These are phyloP conservation scores for Umimayanthus chanpuru DNA, from an alignment of 92 coral and sea anemone genomes.

Conservation along the genomic window DNA sequence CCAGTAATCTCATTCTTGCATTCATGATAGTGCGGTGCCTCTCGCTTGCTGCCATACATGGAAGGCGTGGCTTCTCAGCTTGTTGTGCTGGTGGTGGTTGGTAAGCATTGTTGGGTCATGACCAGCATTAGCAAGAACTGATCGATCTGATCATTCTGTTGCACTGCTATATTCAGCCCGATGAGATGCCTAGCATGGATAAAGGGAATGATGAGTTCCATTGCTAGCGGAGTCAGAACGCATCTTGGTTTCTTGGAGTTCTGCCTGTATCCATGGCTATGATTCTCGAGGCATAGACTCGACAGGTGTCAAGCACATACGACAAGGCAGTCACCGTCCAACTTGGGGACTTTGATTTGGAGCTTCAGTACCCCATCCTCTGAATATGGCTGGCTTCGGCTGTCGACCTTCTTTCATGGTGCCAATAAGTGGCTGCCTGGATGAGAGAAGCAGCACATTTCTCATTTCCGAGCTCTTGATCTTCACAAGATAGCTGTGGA, in stretches of 20 bases:
- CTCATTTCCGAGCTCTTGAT: constrained; percentile 10
- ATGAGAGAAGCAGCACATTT: constrained; percentile 46
- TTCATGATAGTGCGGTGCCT: neutral
- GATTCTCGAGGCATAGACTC: constrained; percentile 43
- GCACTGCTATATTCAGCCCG: constrained; percentile 18
- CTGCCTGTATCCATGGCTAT: neutral
- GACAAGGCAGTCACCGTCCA: constrained; percentile 44
- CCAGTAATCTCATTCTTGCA: neutral
- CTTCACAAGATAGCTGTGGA: constrained; percentile 50
- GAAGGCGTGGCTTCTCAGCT: constrained; percentile 12
- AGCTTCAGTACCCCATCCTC: constrained; percentile 23
- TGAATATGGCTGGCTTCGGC: constrained; percentile 49
- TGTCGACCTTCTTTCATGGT: constrained; percentile 38
- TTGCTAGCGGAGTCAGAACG: constrained; percentile 18
- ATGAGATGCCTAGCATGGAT: constrained; percentile 23
- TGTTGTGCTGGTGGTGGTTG: neutral
- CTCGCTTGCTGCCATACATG: neutral
- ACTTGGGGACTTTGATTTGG: constrained; percentile 43
- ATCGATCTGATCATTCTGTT: constrained; percentile 29
- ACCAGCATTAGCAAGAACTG: neutral
- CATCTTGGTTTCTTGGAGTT: constrained; percentile 29
- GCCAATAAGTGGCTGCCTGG: constrained; percentile 30
- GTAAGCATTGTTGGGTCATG: neutral
- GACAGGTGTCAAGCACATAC: constrained; percentile 44
- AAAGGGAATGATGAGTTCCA: constrained; percentile 16